Base-by-base conservation (phyloP, 2,888 invertebrate species). In the Melanchra persicariae region DNA sequence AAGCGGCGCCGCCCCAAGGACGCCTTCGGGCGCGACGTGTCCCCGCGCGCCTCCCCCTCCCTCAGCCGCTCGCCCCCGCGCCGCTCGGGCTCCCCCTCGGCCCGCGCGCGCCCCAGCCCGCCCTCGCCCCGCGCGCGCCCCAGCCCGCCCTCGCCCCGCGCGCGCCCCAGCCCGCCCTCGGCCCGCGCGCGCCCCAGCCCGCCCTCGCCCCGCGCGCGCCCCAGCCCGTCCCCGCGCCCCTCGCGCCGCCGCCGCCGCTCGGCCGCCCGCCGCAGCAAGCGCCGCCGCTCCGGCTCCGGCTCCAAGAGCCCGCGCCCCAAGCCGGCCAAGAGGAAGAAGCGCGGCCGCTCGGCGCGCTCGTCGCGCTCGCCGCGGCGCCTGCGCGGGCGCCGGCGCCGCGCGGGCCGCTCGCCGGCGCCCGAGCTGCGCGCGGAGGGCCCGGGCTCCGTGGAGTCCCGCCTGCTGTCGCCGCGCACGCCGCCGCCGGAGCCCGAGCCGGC, bases 11-110 rank as follows among this genome's bases (percentile, higher is more conserved):
- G 96, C 47, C 95, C 97, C 67, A 98, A 97, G 91, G 98, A 98
- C 92, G 97, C 97, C 63, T 98, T 98, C 92, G 98, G 98, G 0
- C 96, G 98, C 17, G 98, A 98, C 91, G 96, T 97, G 66, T 96
- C 96, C 1, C 95, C 95, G 87, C 74, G 79, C 93, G n/a, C 87
- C 52, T 15, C 85, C 85, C 54, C 81, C 67, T 40, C 54, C 79
- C 84, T 60, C 80, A 79, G 69, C 49, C 85, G 87, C 88, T 22
- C 69, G 70, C 77, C 79, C 47, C 62, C 74, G 34, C 82, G 70
- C 69, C 77, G 34, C 60, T 62, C 59, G 58, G 82, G 65, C 70
- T 77, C 79, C 2, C 82, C 84, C 34, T 68, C 5, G 80, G 84
- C 7, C 22, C 73, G 84, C 65, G 26, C 74, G 19, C 85, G 19